Base-by-base conservation (phyloP, 1,140 invertebrate genomes). In the Calycopis cecrops region DNA sequence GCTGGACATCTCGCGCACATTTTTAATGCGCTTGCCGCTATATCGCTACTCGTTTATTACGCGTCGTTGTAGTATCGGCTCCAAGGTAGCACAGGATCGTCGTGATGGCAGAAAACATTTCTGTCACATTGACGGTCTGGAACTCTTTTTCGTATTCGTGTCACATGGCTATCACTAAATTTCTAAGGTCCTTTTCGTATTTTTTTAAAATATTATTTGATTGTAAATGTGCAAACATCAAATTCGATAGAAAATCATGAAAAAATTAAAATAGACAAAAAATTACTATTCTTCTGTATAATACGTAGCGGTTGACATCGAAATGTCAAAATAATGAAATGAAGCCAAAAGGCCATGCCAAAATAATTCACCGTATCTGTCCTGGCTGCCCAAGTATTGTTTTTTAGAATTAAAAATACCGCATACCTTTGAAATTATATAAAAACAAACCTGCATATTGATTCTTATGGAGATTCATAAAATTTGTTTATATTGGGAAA, bases 261-360 rank as follows among this genome's bases (percentile, higher is more conserved):
- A 69, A 63, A 67, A 52, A 55, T 60, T 62, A 67, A 77, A 84
- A 77, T 75, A 6, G 6, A 72, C 60, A 61, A 69, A 75, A 79
- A 78, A 71, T 72, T 65, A 61, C 76, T 67, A 76, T 82, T 85
- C 82, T 76, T 74, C 63, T 66, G 69, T 71, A 76, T 84, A 85
- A 87, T 85, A 85, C 82, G 84, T 85, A 87, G 80, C 85, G 80
- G 78, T 87, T 88, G 85, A 88, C 87, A 88, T 81, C 78, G 77
- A 87, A 86, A 88, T 83, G 87, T 88, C 87, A 88, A 88, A 88
- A 88, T 88, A 88, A 86, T 86, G 80, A 83, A 85, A 79, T 82
- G 80, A 88, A 83, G 80, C 75, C 76, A 79, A 83, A 72, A 79
- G 78, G 73, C 75, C 73, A 80, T 85, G 81, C 80, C 80, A 85